Evolutionary conservation across 2,113 vertebrate genomes (phyloP).

Genomic region (Gopherus evgoodei): DNA sequence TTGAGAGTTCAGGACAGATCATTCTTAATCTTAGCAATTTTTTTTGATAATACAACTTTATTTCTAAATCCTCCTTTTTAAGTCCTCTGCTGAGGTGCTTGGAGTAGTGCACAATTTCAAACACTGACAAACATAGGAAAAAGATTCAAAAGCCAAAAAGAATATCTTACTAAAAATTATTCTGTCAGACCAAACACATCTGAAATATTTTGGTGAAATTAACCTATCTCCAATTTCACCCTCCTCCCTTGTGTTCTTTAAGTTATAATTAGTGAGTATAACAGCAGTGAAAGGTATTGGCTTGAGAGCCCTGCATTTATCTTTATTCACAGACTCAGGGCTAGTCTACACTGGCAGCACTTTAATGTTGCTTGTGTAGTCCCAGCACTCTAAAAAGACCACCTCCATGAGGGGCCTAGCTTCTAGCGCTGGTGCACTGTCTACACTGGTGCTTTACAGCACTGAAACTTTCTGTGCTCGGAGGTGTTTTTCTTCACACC

Average conservation of each 20-base stretch:
- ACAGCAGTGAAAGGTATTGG: fast-evolving
- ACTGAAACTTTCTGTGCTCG: no score
- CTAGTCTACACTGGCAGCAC: no score
- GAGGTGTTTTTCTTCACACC: no score
- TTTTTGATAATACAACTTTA: not conserved
- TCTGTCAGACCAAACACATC: not conserved
- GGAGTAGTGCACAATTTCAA: not conserved
- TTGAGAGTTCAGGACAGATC: not conserved
- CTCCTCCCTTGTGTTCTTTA: not conserved
- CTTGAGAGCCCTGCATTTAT: not conserved
- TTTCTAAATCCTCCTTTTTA: not conserved
- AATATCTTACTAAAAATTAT: not conserved
- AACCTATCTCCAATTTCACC: not conserved
- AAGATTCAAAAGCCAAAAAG: not conserved
- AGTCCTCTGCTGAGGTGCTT: fast-evolving
- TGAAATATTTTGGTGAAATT: not conserved
- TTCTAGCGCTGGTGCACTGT: no score
- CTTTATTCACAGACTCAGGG: not conserved
- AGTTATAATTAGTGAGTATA: fast-evolving
- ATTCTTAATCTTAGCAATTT: not conserved
- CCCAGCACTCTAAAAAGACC: no score
- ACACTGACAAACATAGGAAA: fast-evolving
- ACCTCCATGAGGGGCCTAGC: no score
- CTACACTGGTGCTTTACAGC: no score
- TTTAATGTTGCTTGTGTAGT: no score